Base-by-base conservation (phyloP, 2,888 invertebrate genomes). In the Sicus ferrugineus region DNA sequence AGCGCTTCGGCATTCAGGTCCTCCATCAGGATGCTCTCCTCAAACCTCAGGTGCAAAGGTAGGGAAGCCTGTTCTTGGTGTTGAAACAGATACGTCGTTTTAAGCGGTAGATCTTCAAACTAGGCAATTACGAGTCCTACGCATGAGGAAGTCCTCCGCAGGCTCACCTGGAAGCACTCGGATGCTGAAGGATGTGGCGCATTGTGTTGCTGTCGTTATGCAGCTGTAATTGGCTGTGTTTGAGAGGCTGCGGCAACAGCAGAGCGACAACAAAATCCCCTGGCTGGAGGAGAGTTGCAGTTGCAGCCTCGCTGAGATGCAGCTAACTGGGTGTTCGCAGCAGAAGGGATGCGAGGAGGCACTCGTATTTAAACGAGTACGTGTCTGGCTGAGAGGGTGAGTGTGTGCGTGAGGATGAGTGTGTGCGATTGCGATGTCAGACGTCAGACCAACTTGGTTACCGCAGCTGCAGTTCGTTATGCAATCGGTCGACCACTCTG, bases 391-490 rank as follows among this genome's bases (percentile, higher is more conserved):
- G 56, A 42, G 56, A 5, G 66, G 3, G 30, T 28, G 23, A n/a
- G 38, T 54, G 28, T 58, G 23, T 56, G 28, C 19, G 21, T 67
- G 14, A 42, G 42, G 5, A 1, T 67, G 52, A 30, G 16, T 63
- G 28, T 48, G n/a, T 48, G 14, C 46, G n/a, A n/a, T 56, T 61
- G 42, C 30, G 28, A 23, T 38, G 42, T 61, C 42, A 61, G 23
- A 38, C 14, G 61, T 61, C 61, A 42, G 23, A 34, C 38, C 26
- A 61, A 61, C 38, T 14, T 42, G 2, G 31, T 23, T 19, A 11
- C 9, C 19, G 21, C 19, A 23, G 23, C 16, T 54, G 14, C 2
- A 14, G 28, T 11, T 28, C 28, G 28, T 54, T 54, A 42, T n/a
- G 14, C 42, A 42, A n/a, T 42, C 42, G 42, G n/a, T 4, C 4